Evolutionary conservation across 2,888 invertebrate genomes (phyloP).

Genomic region (Rhodophaea formosa): DNA sequence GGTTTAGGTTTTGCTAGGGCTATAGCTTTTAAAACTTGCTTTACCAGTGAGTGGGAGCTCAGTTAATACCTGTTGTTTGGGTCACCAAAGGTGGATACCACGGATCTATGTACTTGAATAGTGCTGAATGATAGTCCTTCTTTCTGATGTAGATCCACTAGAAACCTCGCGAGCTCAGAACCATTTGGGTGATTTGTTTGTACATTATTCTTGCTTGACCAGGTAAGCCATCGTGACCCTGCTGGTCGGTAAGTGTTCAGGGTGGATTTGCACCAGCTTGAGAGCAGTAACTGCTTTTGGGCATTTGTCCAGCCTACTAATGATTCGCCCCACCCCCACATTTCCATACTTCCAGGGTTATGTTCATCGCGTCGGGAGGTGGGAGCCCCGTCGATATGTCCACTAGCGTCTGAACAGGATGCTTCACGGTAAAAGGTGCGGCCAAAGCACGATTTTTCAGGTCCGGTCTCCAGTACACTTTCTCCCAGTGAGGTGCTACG

Average conservation of each 20-base stretch:
- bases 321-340: background rate
- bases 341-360: background rate
- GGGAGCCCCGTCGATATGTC: background rate
- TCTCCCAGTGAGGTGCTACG: no score
- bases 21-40: background rate
- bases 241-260: background rate
- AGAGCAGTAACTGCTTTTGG: background rate
- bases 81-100: background rate
- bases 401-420: background rate
- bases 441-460: background rate
- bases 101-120: background rate
- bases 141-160: background rate
- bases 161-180: background rate
- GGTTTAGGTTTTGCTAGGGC: background rate
- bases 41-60: background rate
- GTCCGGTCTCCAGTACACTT: background rate
- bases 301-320: background rate
- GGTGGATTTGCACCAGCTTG: background rate
- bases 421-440: background rate
- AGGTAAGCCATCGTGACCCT: background rate
- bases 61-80: background rate
- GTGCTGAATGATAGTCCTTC: background rate
- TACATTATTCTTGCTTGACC: background rate
- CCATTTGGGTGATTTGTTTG: background rate
- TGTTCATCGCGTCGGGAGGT: background rate